These are phyloP conservation scores for Ctenochaetus hawaiiensis DNA, from an alignment of 2,797 vertebrate genomes.

Conservation along the genomic window DNA sequence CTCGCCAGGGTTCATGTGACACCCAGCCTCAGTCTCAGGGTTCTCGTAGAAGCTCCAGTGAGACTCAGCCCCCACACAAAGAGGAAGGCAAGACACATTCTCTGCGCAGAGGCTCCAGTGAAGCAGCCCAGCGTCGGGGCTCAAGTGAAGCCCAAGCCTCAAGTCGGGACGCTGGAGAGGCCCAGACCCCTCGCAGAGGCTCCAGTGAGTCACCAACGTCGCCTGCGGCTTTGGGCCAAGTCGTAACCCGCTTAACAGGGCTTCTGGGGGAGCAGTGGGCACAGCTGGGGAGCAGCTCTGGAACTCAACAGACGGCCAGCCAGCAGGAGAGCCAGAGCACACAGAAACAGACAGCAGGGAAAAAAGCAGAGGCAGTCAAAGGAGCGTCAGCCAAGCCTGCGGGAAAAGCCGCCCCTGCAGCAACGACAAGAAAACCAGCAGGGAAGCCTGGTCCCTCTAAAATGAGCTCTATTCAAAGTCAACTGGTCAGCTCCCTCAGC, in stretches of 20 bases:
- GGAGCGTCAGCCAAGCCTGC: constrained; percentile 71
- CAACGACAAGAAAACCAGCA: constrained; percentile 75
- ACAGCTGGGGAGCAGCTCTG: constrained; percentile 89
- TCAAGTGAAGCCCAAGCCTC: constrained; percentile 62
- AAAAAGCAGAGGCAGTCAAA: constrained; percentile 76
- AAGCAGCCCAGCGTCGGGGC: constrained; percentile 62
- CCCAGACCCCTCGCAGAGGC: constrained; percentile 67
- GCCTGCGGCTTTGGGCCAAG: constrained; percentile 92
- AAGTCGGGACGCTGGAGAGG: constrained; percentile 52
- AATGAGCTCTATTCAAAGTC: constrained; percentile 97
- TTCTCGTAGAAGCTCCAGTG: constrained; percentile 67
- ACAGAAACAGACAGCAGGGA: constrained; percentile 82
- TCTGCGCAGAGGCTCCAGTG: constrained; percentile 69
- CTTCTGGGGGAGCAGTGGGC: constrained; percentile 97
- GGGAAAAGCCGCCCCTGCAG: constrained; percentile 69
- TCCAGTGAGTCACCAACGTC: constrained; percentile 81
- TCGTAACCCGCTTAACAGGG: constrained; percentile 95
- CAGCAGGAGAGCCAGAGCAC: constrained; percentile 86
- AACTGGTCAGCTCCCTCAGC: constrained; percentile 96
- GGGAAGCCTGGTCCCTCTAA: constrained; percentile 89
- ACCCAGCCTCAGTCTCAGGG: constrained; percentile 63
- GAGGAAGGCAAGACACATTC: constrained; percentile 62
- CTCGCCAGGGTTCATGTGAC: constrained; percentile 65
- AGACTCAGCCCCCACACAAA: constrained; percentile 60
- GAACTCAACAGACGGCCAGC: constrained; percentile 79